phyloP scores from a whole-genome alignment of 2,888 invertebrate species.

The Alloplasta piceator region DNA sequence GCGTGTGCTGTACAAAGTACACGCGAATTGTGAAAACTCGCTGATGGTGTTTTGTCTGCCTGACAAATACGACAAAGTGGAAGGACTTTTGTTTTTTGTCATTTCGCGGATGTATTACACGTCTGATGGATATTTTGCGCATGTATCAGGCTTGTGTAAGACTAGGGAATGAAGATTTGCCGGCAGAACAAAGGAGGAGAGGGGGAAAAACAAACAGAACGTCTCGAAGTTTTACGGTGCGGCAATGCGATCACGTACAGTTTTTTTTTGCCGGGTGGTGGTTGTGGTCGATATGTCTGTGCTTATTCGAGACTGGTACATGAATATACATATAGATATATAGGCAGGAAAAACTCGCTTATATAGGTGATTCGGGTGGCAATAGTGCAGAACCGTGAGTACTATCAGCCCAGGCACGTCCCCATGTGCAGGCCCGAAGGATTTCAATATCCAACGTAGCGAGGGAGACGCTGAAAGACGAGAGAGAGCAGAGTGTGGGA shows the following conservation, averaged over 20 bases:
- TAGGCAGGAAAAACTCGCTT: background rate
- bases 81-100: slow-evolving; percentile 43
- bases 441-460: slow-evolving; percentile 64
- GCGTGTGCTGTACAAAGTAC: background rate
- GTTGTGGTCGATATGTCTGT: slow-evolving; percentile 47
- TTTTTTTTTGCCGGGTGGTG: slow-evolving; percentile 17
- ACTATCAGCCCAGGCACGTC: slow-evolving; percentile 48
- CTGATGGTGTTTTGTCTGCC: slow-evolving; percentile 11
- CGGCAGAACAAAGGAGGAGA: background rate
- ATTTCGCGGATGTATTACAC: slow-evolving; percentile 35
- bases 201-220: slow-evolving; percentile 3
- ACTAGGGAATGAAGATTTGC: background rate
- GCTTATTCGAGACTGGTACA: slow-evolving; percentile 37
- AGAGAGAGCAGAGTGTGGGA: slow-evolving; percentile 39
- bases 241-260: slow-evolving; percentile 55
- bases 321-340: slow-evolving; percentile 8
- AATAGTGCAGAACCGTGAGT: slow-evolving; percentile 33
- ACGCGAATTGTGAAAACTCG: slow-evolving; percentile 18
- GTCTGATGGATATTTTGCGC: slow-evolving; percentile 19
- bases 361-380: slow-evolving; percentile 13
- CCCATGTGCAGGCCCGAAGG: slow-evolving; percentile 49
- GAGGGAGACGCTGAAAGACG: slow-evolving; percentile 24
- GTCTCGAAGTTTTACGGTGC: slow-evolving; percentile 36
- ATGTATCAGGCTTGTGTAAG: slow-evolving; percentile 1
- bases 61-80: background rate